Evolutionary conservation across 53 echinoderm and acorn worm genomes (phyloP).

Genomic region (Echinometra lucunter): DNA sequence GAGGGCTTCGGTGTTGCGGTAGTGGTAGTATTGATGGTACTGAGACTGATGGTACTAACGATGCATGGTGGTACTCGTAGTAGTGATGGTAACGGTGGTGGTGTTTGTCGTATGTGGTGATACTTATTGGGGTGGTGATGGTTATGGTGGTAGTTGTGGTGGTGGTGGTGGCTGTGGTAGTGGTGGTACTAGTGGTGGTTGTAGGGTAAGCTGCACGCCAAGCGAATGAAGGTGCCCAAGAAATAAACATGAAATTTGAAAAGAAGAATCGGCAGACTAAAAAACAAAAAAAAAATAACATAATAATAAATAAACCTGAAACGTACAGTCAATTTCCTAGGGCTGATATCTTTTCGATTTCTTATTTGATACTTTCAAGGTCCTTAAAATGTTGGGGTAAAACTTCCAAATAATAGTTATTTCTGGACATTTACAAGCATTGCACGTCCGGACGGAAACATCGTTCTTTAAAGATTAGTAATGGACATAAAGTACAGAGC

Average conservation of each 20-base stretch:
- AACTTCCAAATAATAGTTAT: no score
- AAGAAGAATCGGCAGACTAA: no score
- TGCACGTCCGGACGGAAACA: background rate
- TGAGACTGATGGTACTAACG: background rate
- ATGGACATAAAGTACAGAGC: slow-evolving; percentile 3
- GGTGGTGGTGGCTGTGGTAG: background rate
- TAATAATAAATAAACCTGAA: no score
- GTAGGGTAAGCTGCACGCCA: background rate
- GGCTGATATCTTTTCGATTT: no score
- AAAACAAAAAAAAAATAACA: no score
- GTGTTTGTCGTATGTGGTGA: slow-evolving; percentile 27
- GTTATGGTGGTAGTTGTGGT: slow-evolving; percentile 23
- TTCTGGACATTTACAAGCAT: no score
- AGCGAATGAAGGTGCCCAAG: no score
- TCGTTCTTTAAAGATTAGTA: background rate
- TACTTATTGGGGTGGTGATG: slow-evolving; percentile 18
- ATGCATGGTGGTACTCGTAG: background rate
- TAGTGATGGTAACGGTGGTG: slow-evolving; percentile 26
- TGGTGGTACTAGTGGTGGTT: background rate
- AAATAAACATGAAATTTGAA: no score
- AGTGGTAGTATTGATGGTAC: background rate
- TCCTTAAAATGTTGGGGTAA: no score
- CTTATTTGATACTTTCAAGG: no score
- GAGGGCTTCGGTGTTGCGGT: background rate
- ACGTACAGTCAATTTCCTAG: no score